phyloP scores from a whole-genome alignment of 2,113 vertebrate genomes.

The Prochilodus magdalenae region DNA sequence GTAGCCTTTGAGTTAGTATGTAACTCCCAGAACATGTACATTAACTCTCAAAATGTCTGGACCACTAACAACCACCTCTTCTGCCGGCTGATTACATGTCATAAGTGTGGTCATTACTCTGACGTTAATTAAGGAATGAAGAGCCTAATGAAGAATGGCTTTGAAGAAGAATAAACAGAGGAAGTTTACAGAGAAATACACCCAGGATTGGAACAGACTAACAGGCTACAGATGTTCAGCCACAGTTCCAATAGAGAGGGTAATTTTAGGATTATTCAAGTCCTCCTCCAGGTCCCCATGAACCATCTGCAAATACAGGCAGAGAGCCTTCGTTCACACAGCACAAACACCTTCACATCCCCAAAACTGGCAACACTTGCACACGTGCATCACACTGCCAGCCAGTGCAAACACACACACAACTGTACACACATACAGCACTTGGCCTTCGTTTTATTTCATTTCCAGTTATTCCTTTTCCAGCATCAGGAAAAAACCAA shows the following conservation, averaged over 20 bases:
- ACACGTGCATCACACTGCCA: conserved; percentile 8
- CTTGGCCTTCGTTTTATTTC: no score
- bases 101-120: neutral
- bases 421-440: neutral
- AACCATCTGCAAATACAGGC: conserved; percentile 37
- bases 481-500: no score
- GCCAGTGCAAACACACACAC: neutral
- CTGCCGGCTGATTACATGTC: neutral
- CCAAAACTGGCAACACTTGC: neutral
- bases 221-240: conserved; percentile 69
- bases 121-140: conserved; percentile 1
- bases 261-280: conserved; percentile 71
- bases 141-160: neutral
- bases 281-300: conserved; percentile 51
- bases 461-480: no score
- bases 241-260: conserved; percentile 58
- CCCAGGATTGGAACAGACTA: conserved; percentile 44
- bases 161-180: neutral
- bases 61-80: neutral
- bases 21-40: neutral
- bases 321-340: conserved; percentile 16
- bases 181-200: conserved; percentile 17
- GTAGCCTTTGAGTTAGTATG: neutral
- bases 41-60: neutral
- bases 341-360: conserved; percentile 24